These are phyloP conservation scores for Alosa sapidissima DNA, from an alignment of 2,797 vertebrate genomes.

Conservation along the genomic window DNA sequence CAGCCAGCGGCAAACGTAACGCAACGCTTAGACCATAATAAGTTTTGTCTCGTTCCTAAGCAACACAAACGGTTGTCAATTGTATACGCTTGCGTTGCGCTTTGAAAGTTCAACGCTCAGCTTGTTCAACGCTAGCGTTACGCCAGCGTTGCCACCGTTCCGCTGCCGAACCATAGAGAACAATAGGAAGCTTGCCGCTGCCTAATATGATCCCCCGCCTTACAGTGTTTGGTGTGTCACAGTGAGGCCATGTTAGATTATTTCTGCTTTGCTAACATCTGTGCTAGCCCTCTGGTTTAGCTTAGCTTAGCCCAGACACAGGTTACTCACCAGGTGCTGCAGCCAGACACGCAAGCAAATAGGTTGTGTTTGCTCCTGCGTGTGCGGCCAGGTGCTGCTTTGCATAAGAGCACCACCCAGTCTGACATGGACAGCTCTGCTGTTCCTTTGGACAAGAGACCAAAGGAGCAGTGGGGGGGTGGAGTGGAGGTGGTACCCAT, in stretches of 20 bases:
- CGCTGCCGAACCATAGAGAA: too few relatives aligned
- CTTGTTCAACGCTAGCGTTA: too few relatives aligned
- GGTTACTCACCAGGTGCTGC: conserved; percentile 29
- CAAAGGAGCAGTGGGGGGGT: not conserved
- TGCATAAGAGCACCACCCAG: conserved; percentile 8
- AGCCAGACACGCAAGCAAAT: not conserved
- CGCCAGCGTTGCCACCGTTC: too few relatives aligned
- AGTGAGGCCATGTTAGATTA: not conserved
- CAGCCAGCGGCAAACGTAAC: too few relatives aligned
- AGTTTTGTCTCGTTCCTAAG: too few relatives aligned
- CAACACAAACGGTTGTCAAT: too few relatives aligned
- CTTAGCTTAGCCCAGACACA: not conserved
- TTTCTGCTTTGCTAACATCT: conserved; percentile 7
- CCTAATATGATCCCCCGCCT: too few relatives aligned
- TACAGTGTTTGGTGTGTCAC: not conserved
- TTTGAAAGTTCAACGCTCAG: too few relatives aligned
- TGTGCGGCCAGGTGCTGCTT: conserved; percentile 33
- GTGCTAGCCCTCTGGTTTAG: not conserved
- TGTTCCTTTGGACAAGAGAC: not conserved
- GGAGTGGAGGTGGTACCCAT: not conserved
- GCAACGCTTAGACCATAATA: too few relatives aligned
- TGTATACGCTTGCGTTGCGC: too few relatives aligned
- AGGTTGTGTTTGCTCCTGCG: conserved; percentile 34
- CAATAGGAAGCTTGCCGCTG: too few relatives aligned
- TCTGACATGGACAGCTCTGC: not conserved